These are phyloP conservation scores for Notolepis coatsorum DNA, from an alignment of 2,797 vertebrate species.

Conservation along the genomic window DNA sequence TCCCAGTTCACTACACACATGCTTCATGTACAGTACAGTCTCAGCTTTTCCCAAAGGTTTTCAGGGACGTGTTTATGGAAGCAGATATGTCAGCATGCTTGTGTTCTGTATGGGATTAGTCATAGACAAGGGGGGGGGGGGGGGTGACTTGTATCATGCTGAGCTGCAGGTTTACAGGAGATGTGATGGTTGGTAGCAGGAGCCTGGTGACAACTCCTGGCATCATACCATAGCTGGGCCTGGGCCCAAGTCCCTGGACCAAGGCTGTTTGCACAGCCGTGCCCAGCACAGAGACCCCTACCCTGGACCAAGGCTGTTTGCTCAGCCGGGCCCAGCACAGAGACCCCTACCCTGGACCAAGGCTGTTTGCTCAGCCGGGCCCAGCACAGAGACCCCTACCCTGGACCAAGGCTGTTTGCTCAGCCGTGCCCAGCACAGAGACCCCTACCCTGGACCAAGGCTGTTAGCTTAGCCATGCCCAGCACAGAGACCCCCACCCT, in stretches of 20 bases:
- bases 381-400: no score
- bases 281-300: background rate
- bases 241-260: background rate
- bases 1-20: conserved; percentile 7
- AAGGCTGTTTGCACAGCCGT: background rate
- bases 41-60: conserved; percentile 6
- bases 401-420: no score
- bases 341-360: no score
- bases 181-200: background rate
- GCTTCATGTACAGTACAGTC: background rate
- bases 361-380: no score
- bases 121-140: background rate
- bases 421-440: no score
- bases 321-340: no score
- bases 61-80: background rate
- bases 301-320: no score
- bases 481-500: no score
- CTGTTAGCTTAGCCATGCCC: no score
- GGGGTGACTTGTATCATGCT: background rate
- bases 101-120: conserved; percentile 8
- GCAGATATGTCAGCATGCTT: conserved; percentile 20
- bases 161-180: background rate
- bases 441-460: no score
- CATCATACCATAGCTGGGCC: background rate
- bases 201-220: background rate